Base-by-base conservation (phyloP, 2,113 vertebrate species). In the Heliornis fulica region DNA sequence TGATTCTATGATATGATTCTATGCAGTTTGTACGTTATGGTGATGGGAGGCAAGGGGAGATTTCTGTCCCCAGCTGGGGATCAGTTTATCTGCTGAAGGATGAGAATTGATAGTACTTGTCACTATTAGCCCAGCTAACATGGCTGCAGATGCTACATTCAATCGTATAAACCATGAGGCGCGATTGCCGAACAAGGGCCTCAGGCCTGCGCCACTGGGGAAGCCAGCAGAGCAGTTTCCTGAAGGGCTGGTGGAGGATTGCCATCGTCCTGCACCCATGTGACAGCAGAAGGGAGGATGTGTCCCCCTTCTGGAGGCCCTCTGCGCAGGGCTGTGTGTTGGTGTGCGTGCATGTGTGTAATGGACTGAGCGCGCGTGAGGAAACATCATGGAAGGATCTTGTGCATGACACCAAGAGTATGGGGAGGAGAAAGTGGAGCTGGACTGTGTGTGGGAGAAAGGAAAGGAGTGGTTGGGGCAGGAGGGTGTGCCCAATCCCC, bases 41-140 rank as follows among this genome's bases (percentile, higher is more conserved):
- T 90, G 93, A 81, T 92, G 66, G 87, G 84, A 92, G 74, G 61
- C 63, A 81, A 80, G 79, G 79, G 68, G 71, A 93, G 81, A 90
- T 77, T 57, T 93, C 75, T 89, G 81, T 93, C 90, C 71, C 81
- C 64, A 80, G 69, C 89, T 90, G 64, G 79, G 87, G 94, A 96
- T 94, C 75, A 51, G 79, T 75, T 93, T 90, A 85, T 66, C 84
- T 21, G 4, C 83, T 95, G 77, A 95, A 96, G 75, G 90, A 88
- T 95, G 87, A 96, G 86, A 86, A 96, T 94, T 94, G 90, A 96
- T 94, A 86, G 86, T 78, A 53, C 87, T 95, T 96, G 90, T 93
- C 93, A 94, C 91, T 96, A 86, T 91, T 83, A 96, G 93, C 88
- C 80, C 72, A 82, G 77, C 76, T 95, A 84, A 96, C 93, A 79